Base-by-base conservation (phyloP, 2,113 vertebrate genomes). In the Xiphophorus couchianus region DNA sequence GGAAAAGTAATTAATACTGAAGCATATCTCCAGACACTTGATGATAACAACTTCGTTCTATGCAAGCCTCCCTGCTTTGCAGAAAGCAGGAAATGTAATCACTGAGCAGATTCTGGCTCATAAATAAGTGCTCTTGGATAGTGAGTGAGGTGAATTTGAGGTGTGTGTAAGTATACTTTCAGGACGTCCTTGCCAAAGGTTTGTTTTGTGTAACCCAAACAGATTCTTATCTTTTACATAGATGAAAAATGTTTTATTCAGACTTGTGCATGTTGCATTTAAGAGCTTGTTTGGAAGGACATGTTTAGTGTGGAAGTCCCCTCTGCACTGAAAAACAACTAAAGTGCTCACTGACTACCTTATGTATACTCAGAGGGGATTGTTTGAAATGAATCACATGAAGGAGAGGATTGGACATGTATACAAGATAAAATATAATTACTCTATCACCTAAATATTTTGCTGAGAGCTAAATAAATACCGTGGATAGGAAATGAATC, bases 401-500 rank as follows among this genome's bases (percentile, higher is more conserved):
- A 86, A 88, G 88, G 78, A 89, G 86, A 77, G 76, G 82, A 88
- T 74, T 77, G 37, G 88, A 90, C 76, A 85, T 89, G 83, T 91
- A 89, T 89, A 91, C 90, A 92, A 91, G 84, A 92, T 87, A 91
- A 91, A 94, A 92, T 91, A 90, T 91, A 92, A 93, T 93, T 91
- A 92, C 76, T 69, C 88, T 84, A 78, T 88, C 89, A 77, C 84
- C 88, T 89, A 92, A 93, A 94, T 93, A 92, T 94, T 94, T 92
- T 87, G 78, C 77, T 17, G 78, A 80, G 74, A 89, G 79, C 87
- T 85, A 93, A 92, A 94, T 92, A 93, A 93, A 93, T 92, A 92
- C 35, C 33, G 80, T 42, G 4, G 85, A 19, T 37, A 88, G 90
- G 91, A 92, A 91, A 91, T 90, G 82, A 91, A 89, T 83, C 81